A percentile compares a stretch with the other conserved stretches of the same genome.
phyloP scores from a whole-genome alignment of 2,888 invertebrate genomes.

The Allolobophora icterica region DNA sequence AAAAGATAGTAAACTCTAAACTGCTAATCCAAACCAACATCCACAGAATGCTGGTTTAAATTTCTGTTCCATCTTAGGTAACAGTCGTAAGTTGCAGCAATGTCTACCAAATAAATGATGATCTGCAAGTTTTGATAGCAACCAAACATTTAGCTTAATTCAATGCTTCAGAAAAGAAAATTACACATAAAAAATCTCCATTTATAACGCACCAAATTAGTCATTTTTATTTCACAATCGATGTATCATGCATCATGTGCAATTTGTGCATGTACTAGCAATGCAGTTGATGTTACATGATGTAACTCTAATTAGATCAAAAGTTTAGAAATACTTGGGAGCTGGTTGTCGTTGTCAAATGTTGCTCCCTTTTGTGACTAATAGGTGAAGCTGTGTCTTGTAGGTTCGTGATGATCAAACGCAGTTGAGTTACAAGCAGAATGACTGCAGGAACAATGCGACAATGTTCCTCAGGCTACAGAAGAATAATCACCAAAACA shows the following conservation, averaged over 20 bases:
- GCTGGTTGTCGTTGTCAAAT: neutral
- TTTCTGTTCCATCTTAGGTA: too few relatives aligned
- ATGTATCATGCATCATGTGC: neutral
- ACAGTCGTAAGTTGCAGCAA: too few relatives aligned
- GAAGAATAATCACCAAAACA: neutral
- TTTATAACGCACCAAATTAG: neutral
- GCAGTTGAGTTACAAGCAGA: neutral
- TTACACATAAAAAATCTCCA: neutral
- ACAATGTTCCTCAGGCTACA: neutral
- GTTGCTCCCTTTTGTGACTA: neutral
- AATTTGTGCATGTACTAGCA: neutral
- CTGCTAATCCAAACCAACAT: too few relatives aligned
- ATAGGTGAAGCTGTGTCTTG: neutral
- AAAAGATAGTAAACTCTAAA: too few relatives aligned
- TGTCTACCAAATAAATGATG: too few relatives aligned
- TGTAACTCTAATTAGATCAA: neutral
- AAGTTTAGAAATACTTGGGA: slow-evolving; percentile 8
- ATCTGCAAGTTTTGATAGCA: too few relatives aligned
- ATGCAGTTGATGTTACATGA: neutral
- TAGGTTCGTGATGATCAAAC: neutral
- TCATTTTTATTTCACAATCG: neutral
- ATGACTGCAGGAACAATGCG: slow-evolving; percentile 6
- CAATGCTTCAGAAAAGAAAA: too few relatives aligned
- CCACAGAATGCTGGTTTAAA: too few relatives aligned
- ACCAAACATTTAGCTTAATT: too few relatives aligned